Evolutionary conservation across 2,888 invertebrate genomes (phyloP).

Genomic region (Diadegma fenestrale): DNA sequence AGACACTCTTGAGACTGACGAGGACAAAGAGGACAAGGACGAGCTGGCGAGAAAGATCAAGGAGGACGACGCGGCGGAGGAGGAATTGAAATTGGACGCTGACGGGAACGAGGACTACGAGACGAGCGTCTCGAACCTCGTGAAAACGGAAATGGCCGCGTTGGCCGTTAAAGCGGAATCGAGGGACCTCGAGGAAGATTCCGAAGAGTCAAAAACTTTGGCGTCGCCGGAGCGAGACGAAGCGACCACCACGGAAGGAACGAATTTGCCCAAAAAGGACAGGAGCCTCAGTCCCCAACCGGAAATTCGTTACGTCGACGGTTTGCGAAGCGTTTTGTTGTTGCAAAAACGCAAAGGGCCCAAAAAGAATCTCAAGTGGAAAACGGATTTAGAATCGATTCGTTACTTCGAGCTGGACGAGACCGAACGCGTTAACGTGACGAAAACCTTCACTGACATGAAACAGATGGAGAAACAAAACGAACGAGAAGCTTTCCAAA

Average conservation of each 20-base stretch:
- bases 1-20: slow-evolving; percentile 93
- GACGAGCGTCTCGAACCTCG: slow-evolving; percentile 65
- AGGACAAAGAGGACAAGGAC: slow-evolving; percentile 86
- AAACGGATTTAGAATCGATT: slow-evolving; percentile 93
- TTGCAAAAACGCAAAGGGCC: slow-evolving; percentile 91
- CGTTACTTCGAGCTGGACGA: slow-evolving; percentile 98
- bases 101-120: slow-evolving; percentile 81
- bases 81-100: slow-evolving; percentile 77
- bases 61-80: slow-evolving; percentile 71
- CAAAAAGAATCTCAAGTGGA: slow-evolving; percentile 93
- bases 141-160: slow-evolving; percentile 62
- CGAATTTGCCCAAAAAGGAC: slow-evolving; percentile 73
- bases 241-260: slow-evolving; percentile 70
- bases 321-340: slow-evolving; percentile 91
- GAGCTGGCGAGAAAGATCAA: slow-evolving; percentile 77
- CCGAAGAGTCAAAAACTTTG: slow-evolving; percentile 76
- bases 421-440: slow-evolving; percentile 98
- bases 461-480: slow-evolving; percentile 94
- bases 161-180: slow-evolving; percentile 50
- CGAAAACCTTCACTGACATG: slow-evolving; percentile 95
- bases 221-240: slow-evolving; percentile 76
- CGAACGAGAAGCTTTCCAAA: slow-evolving; percentile 94
- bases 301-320: slow-evolving; percentile 85
- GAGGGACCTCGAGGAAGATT: slow-evolving; percentile 74
- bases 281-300: slow-evolving; percentile 62